phyloP scores from a whole-genome alignment of 2,888 invertebrate genomes.

The Drosophila niveifrons region DNA sequence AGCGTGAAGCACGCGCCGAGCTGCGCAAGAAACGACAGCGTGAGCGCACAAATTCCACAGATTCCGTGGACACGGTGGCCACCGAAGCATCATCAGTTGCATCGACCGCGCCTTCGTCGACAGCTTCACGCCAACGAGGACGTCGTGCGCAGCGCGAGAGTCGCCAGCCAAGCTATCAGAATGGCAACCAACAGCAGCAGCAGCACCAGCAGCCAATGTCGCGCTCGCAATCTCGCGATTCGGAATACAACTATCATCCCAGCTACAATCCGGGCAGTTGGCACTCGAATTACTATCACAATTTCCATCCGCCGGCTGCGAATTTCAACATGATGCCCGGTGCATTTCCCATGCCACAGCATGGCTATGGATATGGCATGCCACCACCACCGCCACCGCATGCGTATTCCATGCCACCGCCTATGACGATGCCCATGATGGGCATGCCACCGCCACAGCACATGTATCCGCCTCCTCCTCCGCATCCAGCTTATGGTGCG shows the following conservation, averaged over 20 bases:
- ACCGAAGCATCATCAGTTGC: constrained; percentile 39
- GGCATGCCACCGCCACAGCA: constrained; percentile 37
- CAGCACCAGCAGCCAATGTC: constrained; percentile 10
- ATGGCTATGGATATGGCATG: constrained; percentile 64
- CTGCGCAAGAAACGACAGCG: constrained; percentile 79
- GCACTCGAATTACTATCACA: constrained; percentile 83
- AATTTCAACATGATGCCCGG: constrained; percentile 69
- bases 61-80: constrained; percentile 53
- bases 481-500: constrained; percentile 16
- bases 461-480: constrained; percentile 42
- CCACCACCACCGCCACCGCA: constrained; percentile 40
- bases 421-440: constrained; percentile 48
- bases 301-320: constrained; percentile 60
- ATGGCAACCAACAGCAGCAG: constrained; percentile 28
- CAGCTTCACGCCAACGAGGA: constrained; percentile 53
- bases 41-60: constrained; percentile 63
- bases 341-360: constrained; percentile 49
- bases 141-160: constrained; percentile 51
- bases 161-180: constrained; percentile 27
- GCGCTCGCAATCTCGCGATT: constrained; percentile 42
- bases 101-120: constrained; percentile 28
- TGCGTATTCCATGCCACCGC: constrained; percentile 51
- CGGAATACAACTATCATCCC: constrained; percentile 69
- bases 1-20: constrained; percentile 87
- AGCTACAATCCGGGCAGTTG: constrained; percentile 80